These are phyloP conservation scores for Sitobion miscanthi DNA, from an alignment of 1,140 invertebrate genomes.

Conservation along the genomic window DNA sequence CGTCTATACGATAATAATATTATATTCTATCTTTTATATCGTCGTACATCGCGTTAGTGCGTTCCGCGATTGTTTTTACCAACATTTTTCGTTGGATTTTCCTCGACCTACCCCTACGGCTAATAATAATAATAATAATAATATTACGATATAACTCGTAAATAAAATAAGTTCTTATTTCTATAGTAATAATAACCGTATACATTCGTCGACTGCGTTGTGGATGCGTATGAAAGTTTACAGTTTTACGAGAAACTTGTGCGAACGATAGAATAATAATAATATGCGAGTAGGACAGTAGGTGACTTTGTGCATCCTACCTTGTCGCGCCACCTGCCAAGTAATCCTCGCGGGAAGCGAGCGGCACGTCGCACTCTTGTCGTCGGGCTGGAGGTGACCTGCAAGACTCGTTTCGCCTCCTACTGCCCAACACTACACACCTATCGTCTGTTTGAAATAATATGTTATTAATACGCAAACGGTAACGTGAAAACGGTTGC, in stretches of 20 bases:
- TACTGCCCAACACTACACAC: background rate
- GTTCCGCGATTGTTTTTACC: background rate
- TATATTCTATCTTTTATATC: background rate
- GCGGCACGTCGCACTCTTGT: too few species aligned
- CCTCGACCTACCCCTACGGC: background rate
- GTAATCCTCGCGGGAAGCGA: background rate
- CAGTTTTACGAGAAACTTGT: background rate
- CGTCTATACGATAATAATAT: background rate
- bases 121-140: too few species aligned
- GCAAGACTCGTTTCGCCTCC: background rate
- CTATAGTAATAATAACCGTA: too few species aligned
- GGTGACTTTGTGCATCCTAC: background rate
- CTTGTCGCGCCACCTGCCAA: background rate
- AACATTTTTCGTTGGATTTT: background rate
- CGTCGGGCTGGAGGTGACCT: background rate
- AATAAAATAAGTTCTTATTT: background rate
- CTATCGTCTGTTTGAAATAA: too few species aligned
- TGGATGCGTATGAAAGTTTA: background rate
- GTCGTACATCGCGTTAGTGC: too few species aligned
- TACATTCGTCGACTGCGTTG: background rate
- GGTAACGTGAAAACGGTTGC: background rate
- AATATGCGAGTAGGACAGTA: background rate
- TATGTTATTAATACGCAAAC: background rate
- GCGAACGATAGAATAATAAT: background rate
- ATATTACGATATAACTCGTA: background rate